Evolutionary conservation across 2,888 invertebrate species (phyloP).

Genomic region (Mimachlamys varia): DNA sequence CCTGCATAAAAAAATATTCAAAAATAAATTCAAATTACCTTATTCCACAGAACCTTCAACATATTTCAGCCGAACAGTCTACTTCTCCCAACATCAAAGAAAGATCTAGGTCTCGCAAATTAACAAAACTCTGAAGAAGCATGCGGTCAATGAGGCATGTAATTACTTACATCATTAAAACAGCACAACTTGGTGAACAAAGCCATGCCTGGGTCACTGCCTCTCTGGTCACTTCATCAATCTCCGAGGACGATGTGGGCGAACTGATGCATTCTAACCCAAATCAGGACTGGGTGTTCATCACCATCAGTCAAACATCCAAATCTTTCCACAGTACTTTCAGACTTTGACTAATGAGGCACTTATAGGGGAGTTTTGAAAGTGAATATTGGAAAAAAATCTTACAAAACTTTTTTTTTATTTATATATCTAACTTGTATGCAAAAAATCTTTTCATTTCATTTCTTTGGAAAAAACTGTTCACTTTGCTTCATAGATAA

Average conservation of each 20-base stretch:
- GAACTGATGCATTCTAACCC: not conserved
- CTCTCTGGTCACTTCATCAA: not conserved
- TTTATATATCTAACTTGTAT: too few relatives aligned
- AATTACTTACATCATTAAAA: conserved; percentile 1
- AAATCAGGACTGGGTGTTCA: not conserved
- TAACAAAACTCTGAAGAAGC: not conserved
- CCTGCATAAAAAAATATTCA: too few relatives aligned
- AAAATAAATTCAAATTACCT: not conserved
- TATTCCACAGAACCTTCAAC: not conserved
- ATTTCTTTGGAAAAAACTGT: too few relatives aligned
- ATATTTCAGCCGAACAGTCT: not conserved
- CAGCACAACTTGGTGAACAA: not conserved
- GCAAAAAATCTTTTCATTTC: not conserved
- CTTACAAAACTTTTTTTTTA: too few relatives aligned
- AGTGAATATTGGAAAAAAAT: not conserved
- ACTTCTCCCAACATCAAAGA: not conserved
- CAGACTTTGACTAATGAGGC: not conserved
- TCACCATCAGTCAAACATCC: not conserved
- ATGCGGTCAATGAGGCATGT: not conserved
- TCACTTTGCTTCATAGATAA: not conserved
- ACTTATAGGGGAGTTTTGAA: not conserved
- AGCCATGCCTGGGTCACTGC: not conserved
- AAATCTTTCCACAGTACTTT: not conserved
- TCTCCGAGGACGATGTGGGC: not conserved
- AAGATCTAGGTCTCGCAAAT: not conserved